These are phyloP conservation scores for Ormyrus rosae DNA, from an alignment of 2,888 invertebrate species.

Conservation along the genomic window DNA sequence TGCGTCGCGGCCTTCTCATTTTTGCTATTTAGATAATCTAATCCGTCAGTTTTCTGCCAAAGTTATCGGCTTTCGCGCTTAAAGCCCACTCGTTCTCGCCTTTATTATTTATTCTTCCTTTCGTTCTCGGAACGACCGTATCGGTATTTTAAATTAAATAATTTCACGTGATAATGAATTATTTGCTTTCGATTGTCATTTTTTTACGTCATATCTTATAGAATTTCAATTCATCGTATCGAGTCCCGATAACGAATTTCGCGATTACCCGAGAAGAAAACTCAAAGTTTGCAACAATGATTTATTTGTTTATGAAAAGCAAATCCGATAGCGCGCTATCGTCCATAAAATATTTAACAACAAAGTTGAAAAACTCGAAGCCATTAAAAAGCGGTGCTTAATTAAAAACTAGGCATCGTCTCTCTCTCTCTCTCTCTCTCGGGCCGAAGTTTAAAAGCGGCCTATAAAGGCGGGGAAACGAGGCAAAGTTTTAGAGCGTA, in stretches of 20 bases:
- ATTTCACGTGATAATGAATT: conserved; percentile 27
- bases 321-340: not conserved
- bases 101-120: not conserved
- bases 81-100: not conserved
- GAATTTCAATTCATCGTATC: not conserved
- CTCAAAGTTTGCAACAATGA: conserved; percentile 13
- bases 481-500: conserved; percentile 16
- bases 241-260: not conserved
- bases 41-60: too few species aligned
- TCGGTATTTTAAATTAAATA: not conserved
- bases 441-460: not conserved
- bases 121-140: not conserved
- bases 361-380: not conserved
- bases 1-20: conserved; percentile 12
- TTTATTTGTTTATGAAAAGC: conserved; percentile 17
- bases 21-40: too few species aligned
- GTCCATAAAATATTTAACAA: not conserved
- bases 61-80: too few species aligned
- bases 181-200: conserved; percentile 9
- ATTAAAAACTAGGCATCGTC: not conserved
- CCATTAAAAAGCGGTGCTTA: not conserved
- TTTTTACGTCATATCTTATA: not conserved
- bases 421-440: not conserved
- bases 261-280: not conserved
- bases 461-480: not conserved